Conservation (phyloP, 2,113 vertebrate species). For the Microcebus lehilahytsara region DNA sequence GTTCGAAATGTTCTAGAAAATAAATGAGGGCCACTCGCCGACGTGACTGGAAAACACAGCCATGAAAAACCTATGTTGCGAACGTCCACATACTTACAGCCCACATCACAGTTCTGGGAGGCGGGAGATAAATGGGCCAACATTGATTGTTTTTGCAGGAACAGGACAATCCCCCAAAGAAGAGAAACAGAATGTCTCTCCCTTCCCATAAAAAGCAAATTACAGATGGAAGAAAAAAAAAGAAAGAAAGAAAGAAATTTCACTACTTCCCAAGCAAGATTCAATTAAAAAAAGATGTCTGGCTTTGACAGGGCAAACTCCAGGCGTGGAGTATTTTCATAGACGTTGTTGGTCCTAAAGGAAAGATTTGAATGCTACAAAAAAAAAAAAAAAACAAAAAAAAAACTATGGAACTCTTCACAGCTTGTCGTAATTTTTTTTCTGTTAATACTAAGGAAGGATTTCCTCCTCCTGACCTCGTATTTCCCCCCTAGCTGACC, state of each 20-base stretch:
- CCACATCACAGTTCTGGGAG: slow-evolving; percentile 55
- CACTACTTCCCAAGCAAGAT: slow-evolving; percentile 63
- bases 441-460: slow-evolving; percentile 37
- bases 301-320: slow-evolving; percentile 72
- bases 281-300: slow-evolving; percentile 79
- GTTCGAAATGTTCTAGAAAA: slow-evolving; percentile 69
- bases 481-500: not conserved
- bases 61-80: slow-evolving; percentile 54
- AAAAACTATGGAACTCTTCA: slow-evolving; percentile 21
- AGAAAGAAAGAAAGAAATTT: not conserved
- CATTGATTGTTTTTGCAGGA: slow-evolving; percentile 72
- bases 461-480: not conserved
- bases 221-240: slow-evolving; percentile 44
- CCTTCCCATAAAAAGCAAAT: slow-evolving; percentile 76
- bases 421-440: slow-evolving; percentile 38
- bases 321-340: slow-evolving; percentile 59
- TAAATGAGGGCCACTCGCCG: slow-evolving; percentile 55
- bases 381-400: not conserved
- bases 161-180: slow-evolving; percentile 63
- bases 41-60: slow-evolving; percentile 53
- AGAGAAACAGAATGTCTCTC: slow-evolving; percentile 67
- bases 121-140: slow-evolving; percentile 57
- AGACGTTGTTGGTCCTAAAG: slow-evolving; percentile 57
- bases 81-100: slow-evolving; percentile 39
- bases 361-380: slow-evolving; percentile 33